Base-by-base conservation (phyloP, 2,888 invertebrate genomes). In the Dyspetes luteomarginatus region DNA sequence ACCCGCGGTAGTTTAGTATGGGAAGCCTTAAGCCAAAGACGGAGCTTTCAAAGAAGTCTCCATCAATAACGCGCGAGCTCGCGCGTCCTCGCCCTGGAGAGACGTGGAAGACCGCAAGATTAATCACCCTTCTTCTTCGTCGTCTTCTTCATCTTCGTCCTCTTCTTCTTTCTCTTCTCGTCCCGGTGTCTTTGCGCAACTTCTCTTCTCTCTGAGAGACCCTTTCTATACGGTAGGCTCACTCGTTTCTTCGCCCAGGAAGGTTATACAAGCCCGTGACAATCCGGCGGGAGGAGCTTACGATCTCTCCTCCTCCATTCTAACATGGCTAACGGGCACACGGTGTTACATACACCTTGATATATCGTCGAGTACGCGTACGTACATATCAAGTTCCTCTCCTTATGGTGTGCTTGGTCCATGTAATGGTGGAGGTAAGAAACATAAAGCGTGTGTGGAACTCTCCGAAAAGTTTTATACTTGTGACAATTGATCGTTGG, bases 1-100 rank as follows among this genome's bases (percentile, higher is more conserved):
- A 36, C 48, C 52, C 58, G 73, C 76, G 81, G 75, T 77, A 74
- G 77, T 78, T 81, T 69, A 71, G 73, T 65, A 78, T 58, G 69
- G 76, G 67, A 48, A 56, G 30, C 67, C 80, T 76, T 30, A 78
- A 77, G 77, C 79, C 73, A 72, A 72, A 74, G 69, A 67, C 82
- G 83, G 73, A 83, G 83, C 82, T 82, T 83, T 83, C 83, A 91
- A 91, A 91, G 91, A 91, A 91, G 89, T 91, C 91, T 91, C 91
- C 92, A 92, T 92, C 92, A 92, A 92, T 91, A 92, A 92, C 91
- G 90, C 90, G 90, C 90, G 91, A 91, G 90, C 91, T 88, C 90
- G 91, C 83, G 91, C 90, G 90, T 91, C 91, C 90, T 88, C 90
- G 91, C 89, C 90, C 90, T 87, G 88, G 88, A 48, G 65, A 90